phyloP scores from a whole-genome alignment of 2,113 vertebrate species.

The Peucedramus taeniatus region DNA sequence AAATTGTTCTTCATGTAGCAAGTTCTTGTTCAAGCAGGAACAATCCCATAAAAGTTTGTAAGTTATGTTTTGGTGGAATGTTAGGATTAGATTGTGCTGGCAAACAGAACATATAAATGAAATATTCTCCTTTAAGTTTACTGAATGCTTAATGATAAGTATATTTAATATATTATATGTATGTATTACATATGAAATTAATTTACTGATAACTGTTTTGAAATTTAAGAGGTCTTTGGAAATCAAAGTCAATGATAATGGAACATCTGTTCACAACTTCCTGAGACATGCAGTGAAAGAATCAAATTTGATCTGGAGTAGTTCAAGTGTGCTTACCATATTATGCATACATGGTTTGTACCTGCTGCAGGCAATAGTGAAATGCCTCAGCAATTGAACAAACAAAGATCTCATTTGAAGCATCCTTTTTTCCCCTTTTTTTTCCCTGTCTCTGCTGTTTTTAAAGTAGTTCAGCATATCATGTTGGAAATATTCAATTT shows the following conservation, averaged over 20 bases:
- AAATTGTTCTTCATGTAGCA: not conserved
- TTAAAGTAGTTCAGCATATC: not conserved
- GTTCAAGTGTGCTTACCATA: not conserved
- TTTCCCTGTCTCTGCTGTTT: not conserved
- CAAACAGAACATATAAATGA: not conserved
- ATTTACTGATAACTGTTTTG: not conserved
- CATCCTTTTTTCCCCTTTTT: accelerated
- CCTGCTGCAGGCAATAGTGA: not conserved
- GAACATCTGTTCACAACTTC: not conserved
- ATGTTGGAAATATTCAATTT: not conserved
- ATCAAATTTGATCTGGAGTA: not conserved
- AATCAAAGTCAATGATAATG: not conserved
- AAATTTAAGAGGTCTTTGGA: not conserved
- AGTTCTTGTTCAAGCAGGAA: not conserved
- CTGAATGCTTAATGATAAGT: not conserved
- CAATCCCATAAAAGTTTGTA: not conserved
- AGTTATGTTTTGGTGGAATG: not conserved
- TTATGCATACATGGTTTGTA: not conserved
- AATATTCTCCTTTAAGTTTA: not conserved
- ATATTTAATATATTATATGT: not conserved
- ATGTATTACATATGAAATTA: not conserved
- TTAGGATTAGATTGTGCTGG: not conserved
- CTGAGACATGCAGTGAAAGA: not conserved
- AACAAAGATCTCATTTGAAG: not conserved
- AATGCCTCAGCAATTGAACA: not conserved